A percentile compares a stretch with the other conserved stretches of the same genome.
Conservation (phyloP, 1,140 invertebrate species). For the Dryas iulia region DNA sequence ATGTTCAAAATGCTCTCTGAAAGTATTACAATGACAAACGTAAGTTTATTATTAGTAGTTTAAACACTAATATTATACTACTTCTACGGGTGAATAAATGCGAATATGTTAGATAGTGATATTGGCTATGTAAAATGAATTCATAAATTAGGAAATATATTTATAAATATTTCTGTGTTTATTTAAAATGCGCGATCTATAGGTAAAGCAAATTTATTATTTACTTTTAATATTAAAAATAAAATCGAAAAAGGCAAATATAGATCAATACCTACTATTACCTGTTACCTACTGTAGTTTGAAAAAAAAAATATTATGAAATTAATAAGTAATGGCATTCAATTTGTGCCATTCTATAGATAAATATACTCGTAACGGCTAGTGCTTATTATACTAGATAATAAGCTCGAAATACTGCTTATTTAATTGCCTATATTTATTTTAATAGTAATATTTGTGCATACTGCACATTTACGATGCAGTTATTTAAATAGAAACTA, state of each 20-base stretch:
- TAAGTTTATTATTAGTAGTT: conserved; percentile 20
- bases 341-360: not conserved
- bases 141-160: no score
- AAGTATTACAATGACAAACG: conserved; percentile 52
- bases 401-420: not conserved
- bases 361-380: not conserved
- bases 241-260: no score
- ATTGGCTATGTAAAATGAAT: no score
- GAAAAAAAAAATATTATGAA: not conserved
- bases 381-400: not conserved
- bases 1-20: conserved; percentile 12
- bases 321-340: not conserved
- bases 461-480: not conserved
- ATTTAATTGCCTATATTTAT: not conserved
- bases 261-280: no score
- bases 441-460: not conserved
- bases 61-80: no score
- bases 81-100: no score
- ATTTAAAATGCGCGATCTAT: no score
- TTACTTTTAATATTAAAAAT: no score
- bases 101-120: no score
- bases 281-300: not conserved
- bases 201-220: no score
- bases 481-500: not conserved
- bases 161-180: no score